Evolutionary conservation across 2,888 invertebrate genomes (phyloP), one percentile per base, ranked within the genome.

Genomic region (Drosophila merina): DNA sequence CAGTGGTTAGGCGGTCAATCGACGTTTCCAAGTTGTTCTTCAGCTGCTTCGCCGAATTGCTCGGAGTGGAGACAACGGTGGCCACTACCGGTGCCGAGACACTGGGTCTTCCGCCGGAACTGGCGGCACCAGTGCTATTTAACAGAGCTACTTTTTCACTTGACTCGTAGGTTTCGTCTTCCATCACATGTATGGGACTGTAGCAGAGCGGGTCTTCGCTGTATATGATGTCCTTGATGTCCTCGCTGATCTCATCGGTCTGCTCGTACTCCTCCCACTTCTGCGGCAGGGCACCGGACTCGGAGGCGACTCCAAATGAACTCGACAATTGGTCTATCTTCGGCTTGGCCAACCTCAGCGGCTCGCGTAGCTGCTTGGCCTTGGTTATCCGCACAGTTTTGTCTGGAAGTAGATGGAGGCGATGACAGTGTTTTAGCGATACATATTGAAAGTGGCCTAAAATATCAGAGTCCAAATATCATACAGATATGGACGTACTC

Each of bases 181-280:
- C 86, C 42, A 79, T 84, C 7, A 81, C 80, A 56, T 86, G 87
- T 12, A 82, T 82, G 48, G 82, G 82, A 30, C 82, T 82, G 52
- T 82, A 82, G 68, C 82, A 82, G 9, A 82, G 76, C 8, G 82
- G 82, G 57, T 82, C 82, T 42, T 86, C 82, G 48, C 75, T 86
- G 49, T 82, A 82, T 28, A 82, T 82, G 2, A 86, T 82, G 28
- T 86, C 87, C 60, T 82, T 82, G 48, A 82, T 82, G 25, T 82
- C 82, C 36, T 82, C 82, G 52, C 72, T 66, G 10, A 82, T 81
- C 57, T 81, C 82, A 40, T 84, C 82, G 67, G 71, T 76, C 0
- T 86, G 87, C 50, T 82, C 82, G 60, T 82, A 82, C 26, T 86
- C 85, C 57, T 82, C 87, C 82, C 82, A 82, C 51, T 86, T 82